Conservation (phyloP, 2,888 invertebrate genomes). For the Synergus gifuensis region DNA sequence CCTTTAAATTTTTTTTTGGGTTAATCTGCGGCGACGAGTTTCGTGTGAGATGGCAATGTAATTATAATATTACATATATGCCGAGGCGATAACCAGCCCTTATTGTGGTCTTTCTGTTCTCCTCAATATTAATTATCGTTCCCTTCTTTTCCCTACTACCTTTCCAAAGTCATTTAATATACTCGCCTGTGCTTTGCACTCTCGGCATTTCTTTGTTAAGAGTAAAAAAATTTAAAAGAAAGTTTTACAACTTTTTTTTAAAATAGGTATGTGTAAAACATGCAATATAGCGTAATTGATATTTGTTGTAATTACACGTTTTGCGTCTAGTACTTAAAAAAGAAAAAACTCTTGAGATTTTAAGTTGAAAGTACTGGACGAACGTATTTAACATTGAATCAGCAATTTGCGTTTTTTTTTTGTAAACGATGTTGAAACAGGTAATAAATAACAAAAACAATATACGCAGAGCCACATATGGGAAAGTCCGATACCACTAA, state of each 20-base stretch:
- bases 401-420: not conserved
- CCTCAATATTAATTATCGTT: constrained; percentile 23
- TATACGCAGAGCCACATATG: constrained; percentile 5
- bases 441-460: not conserved
- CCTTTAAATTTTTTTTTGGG: not conserved
- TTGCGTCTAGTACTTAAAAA: no score
- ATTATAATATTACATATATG: constrained; percentile 36
- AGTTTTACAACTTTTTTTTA: no score
- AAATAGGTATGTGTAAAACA: no score
- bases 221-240: not conserved
- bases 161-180: constrained; percentile 21
- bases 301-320: no score
- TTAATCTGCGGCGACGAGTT: constrained; percentile 9
- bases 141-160: constrained; percentile 3
- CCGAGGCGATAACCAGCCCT: constrained; percentile 8
- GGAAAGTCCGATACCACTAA: constrained; percentile 38
- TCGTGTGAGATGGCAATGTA: constrained; percentile 7
- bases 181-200: not conserved
- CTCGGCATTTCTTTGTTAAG: not conserved
- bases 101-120: not conserved
- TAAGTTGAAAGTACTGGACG: not conserved
- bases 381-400: constrained; percentile 5
- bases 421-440: not conserved
- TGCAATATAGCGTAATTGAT: no score
- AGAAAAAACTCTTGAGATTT: not conserved